Conservation (phyloP, 2,113 vertebrate genomes). For the Cinclus cinclus region DNA sequence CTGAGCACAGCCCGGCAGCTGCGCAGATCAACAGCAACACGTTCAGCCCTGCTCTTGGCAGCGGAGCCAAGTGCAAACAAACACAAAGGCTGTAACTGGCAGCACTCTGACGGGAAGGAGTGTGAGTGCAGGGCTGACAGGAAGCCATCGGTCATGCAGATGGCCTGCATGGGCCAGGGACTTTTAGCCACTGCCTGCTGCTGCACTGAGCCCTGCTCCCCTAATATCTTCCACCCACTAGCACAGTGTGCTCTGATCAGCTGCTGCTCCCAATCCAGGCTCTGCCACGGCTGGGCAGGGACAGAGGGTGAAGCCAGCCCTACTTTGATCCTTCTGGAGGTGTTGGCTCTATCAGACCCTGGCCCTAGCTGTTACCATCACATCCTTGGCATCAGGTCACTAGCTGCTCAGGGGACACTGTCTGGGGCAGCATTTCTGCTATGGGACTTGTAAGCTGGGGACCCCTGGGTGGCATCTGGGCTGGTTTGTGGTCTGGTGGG, state of each 20-base stretch:
- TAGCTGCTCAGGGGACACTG: rapidly evolving
- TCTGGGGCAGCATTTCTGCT: background rate
- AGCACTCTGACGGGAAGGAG: background rate
- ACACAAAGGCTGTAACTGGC: background rate
- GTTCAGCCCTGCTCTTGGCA: background rate
- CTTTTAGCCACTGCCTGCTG: background rate
- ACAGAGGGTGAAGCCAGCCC: background rate
- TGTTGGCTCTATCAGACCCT: background rate
- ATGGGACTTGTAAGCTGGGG: background rate
- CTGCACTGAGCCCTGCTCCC: background rate
- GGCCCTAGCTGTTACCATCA: background rate
- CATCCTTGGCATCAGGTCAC: background rate
- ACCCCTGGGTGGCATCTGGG: background rate
- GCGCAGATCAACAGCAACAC: background rate
- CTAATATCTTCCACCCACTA: background rate
- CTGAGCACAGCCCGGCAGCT: background rate
- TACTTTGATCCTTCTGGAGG: background rate
- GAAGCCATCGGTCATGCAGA: background rate
- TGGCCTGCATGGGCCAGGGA: background rate
- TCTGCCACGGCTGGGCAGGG: background rate
- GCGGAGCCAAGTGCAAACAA: slow-evolving; percentile 22
- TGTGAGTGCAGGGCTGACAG: background rate
- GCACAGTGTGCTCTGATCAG: background rate
- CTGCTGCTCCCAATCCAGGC: background rate
- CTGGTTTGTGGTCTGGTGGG: background rate